Percentiles rank a stretch among this genome's conserved stretches.
Evolutionary conservation across 2,888 invertebrate genomes (phyloP).

Genomic region (Tachina fera): DNA sequence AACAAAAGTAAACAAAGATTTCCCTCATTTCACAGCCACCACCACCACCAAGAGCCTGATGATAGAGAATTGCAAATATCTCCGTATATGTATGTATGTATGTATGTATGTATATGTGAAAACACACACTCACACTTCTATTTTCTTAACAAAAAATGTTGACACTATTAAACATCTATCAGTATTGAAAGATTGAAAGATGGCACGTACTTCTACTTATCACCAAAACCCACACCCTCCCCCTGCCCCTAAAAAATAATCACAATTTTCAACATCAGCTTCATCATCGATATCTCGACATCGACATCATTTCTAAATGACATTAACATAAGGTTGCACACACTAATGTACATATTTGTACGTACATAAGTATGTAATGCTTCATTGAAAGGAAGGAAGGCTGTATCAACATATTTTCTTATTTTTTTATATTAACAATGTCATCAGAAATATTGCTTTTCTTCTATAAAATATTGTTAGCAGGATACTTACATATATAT

Average conservation of each 20-base stretch:
- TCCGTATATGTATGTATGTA: not conserved
- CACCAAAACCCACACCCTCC: not conserved
- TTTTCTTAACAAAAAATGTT: slow-evolving; percentile 3
- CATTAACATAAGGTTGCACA: slow-evolving; percentile 30
- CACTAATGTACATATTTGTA: not conserved
- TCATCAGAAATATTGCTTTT: slow-evolving; percentile 53
- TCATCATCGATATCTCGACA: not conserved
- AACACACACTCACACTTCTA: not conserved
- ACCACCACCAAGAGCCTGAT: not conserved
- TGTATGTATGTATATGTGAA: not conserved
- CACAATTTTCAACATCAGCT: slow-evolving; percentile 5
- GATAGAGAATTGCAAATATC: slow-evolving; percentile 18
- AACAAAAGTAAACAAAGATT: not conserved
- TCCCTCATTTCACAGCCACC: not conserved
- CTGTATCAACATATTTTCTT: not conserved
- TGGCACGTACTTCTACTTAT: slow-evolving; percentile 48
- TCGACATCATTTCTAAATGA: slow-evolving; percentile 44
- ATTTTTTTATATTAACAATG: slow-evolving; percentile 15
- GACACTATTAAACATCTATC: slow-evolving; percentile 42
- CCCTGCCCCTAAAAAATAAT: not conserved
- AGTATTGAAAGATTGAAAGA: slow-evolving; percentile 34
- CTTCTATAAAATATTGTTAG: slow-evolving; percentile 42
- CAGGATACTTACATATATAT: slow-evolving; percentile 43
- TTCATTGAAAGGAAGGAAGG: not conserved
- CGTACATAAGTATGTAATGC: too few species aligned